Evolutionary conservation across 2,888 invertebrate species (phyloP).

Genomic region (Rhingia rostrata): DNA sequence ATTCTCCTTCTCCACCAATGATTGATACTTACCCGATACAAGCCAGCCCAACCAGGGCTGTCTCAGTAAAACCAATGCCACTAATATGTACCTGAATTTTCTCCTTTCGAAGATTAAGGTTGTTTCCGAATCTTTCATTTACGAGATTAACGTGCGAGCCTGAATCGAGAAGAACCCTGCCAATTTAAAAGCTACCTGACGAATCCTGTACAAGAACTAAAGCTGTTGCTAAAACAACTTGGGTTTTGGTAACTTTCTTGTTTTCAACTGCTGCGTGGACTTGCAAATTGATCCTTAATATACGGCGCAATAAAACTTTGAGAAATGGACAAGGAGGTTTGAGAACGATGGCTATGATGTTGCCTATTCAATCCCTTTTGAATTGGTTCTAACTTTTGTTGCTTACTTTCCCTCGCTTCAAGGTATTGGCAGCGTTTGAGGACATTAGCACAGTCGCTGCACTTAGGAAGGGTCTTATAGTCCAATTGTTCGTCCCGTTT

Average conservation of each 20-base stretch:
- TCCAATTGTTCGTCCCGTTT: constrained; percentile 35
- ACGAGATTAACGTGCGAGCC: constrained; percentile 60
- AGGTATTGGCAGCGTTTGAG: constrained; percentile 34
- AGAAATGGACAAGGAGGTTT: constrained; percentile 4
- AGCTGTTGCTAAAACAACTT: constrained; percentile 69
- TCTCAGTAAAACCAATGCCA: too few relatives aligned
- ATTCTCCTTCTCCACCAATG: background rate
- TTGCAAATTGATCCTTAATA: too few relatives aligned
- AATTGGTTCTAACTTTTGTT: background rate
- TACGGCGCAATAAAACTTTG: too few relatives aligned
- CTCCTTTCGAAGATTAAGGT: too few relatives aligned
- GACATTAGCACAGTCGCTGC: constrained; percentile 13
- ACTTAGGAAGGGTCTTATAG: constrained; percentile 13
- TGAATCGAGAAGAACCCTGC: constrained; percentile 57
- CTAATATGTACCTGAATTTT: too few relatives aligned
- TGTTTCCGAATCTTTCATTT: constrained; percentile 6
- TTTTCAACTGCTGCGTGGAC: constrained; percentile 18
- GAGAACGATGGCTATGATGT: background rate
- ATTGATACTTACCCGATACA: constrained; percentile 54
- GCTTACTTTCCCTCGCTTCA: constrained; percentile 1
- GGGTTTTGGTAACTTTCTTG: background rate
- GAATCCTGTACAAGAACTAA: constrained; percentile 55
- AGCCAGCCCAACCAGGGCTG: constrained; percentile 69
- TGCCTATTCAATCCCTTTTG: background rate
- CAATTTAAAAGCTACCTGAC: constrained; percentile 35